These are phyloP conservation scores for Melanostigma gelatinosum DNA, from an alignment of 2,113 vertebrate species.

Conservation along the genomic window DNA sequence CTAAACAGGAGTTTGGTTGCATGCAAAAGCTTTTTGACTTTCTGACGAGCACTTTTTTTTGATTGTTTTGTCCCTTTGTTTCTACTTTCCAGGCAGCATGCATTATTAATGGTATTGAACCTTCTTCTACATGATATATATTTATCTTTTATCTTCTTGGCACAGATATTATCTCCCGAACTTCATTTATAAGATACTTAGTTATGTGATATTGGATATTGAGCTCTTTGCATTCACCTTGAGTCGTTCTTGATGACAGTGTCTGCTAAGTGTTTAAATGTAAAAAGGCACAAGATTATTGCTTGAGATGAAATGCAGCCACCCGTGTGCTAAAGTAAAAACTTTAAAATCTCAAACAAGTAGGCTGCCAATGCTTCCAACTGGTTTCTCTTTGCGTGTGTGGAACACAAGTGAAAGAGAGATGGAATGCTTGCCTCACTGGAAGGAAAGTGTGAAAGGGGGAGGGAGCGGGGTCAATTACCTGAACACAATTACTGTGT, in stretches of 20 bases:
- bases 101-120: slow-evolving; percentile 8
- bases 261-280: neutral
- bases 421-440: slow-evolving; percentile 69
- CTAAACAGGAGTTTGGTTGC: neutral
- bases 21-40: neutral
- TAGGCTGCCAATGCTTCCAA: slow-evolving; percentile 36
- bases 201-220: neutral
- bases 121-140: neutral
- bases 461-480: slow-evolving; percentile 77
- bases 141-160: slow-evolving; percentile 4
- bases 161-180: neutral
- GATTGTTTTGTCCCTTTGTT: neutral
- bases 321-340: slow-evolving; percentile 28
- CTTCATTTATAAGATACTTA: neutral
- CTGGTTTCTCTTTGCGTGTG: slow-evolving; percentile 50
- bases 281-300: slow-evolving; percentile 9
- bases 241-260: neutral
- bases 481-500: slow-evolving; percentile 84
- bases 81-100: neutral
- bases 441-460: slow-evolving; percentile 51
- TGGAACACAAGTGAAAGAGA: slow-evolving; percentile 64
- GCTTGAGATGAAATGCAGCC: slow-evolving; percentile 23
- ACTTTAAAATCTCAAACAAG: slow-evolving; percentile 57
- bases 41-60: neutral
- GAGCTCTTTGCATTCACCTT: neutral